These are phyloP conservation scores for Parambassis ranga DNA, from an alignment of 2,797 vertebrate species.

Conservation along the genomic window DNA sequence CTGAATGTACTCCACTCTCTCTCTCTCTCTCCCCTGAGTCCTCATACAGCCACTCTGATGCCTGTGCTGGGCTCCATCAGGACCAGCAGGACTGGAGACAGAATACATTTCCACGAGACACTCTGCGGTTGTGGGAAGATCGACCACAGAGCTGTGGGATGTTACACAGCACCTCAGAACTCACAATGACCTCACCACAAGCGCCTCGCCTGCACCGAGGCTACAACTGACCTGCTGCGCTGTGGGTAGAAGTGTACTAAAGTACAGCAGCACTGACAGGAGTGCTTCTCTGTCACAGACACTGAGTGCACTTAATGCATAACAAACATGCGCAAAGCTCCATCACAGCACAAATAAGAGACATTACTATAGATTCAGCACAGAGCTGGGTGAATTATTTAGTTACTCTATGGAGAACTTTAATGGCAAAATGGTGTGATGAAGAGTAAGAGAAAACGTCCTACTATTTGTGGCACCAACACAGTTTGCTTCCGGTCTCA, in stretches of 20 bases:
- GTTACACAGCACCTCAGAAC: slow-evolving; percentile 48
- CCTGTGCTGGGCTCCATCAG: slow-evolving; percentile 55
- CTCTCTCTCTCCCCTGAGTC: slow-evolving; percentile 55
- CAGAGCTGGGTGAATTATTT: slow-evolving; percentile 16
- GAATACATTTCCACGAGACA: slow-evolving; percentile 52
- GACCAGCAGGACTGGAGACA: slow-evolving; percentile 50
- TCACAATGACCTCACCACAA: slow-evolving; percentile 52
- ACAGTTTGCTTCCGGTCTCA: too few species aligned
- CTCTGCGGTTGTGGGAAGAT: slow-evolving; percentile 52
- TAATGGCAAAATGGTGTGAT: too few species aligned
- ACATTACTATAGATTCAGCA: slow-evolving; percentile 13
- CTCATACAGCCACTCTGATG: slow-evolving; percentile 46
- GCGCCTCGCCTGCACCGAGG: slow-evolving; percentile 39
- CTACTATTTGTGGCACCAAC: too few species aligned
- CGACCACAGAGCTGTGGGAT: slow-evolving; percentile 53
- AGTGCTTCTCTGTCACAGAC: slow-evolving; percentile 35
- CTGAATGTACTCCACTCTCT: slow-evolving; percentile 56
- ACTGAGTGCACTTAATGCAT: slow-evolving; percentile 36
- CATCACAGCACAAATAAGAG: slow-evolving; percentile 2
- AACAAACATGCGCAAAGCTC: slow-evolving; percentile 34
- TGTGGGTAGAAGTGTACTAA: slow-evolving; percentile 2
- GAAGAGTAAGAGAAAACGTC: too few species aligned
- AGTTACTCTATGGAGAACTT: too few species aligned
- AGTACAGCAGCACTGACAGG: slow-evolving; percentile 14
- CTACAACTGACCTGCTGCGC: slow-evolving; percentile 31